Evolutionary conservation across 2,113 vertebrate genomes (phyloP).

Genomic region (Benitochromis conjunctus): DNA sequence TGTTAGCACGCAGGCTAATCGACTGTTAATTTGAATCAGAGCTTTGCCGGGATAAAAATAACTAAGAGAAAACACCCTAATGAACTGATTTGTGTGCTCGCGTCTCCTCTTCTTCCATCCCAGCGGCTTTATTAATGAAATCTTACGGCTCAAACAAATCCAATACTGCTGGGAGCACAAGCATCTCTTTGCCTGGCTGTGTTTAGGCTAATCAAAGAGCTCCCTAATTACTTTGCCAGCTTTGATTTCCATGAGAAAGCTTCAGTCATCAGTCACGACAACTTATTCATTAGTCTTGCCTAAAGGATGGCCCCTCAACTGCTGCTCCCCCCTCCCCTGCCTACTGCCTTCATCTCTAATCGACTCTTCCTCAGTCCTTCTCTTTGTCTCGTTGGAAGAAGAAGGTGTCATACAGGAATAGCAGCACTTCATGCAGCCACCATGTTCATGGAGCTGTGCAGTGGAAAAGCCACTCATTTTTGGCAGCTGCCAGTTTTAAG

Average conservation of each 20-base stretch:
- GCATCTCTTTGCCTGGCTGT: slow-evolving; percentile 37
- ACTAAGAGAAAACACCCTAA: slow-evolving; percentile 38
- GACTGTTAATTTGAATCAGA: slow-evolving; percentile 61
- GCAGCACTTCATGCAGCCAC: not conserved
- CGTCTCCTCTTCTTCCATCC: slow-evolving; percentile 7
- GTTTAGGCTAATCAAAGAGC: slow-evolving; percentile 59
- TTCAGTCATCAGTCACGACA: slow-evolving; percentile 61
- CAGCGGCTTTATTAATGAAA: slow-evolving; percentile 50
- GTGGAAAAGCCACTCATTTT: not conserved
- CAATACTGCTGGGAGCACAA: slow-evolving; percentile 36
- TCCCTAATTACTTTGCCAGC: slow-evolving; percentile 58
- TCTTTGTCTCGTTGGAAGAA: slow-evolving; percentile 3
- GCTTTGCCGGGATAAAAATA: slow-evolving; percentile 33
- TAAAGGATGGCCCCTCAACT: slow-evolving; percentile 8
- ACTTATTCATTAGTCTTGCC: slow-evolving; percentile 63
- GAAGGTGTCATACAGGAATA: not conserved
- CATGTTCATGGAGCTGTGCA: not conserved
- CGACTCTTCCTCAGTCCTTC: slow-evolving; percentile 1
- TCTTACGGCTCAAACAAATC: slow-evolving; percentile 50
- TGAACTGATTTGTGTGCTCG: slow-evolving; percentile 41
- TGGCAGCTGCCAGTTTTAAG: not conserved
- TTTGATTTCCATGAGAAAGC: slow-evolving; percentile 62
- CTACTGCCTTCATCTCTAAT: slow-evolving; percentile 21
- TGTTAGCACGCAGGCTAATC: slow-evolving; percentile 48
- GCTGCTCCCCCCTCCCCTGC: not conserved